These are phyloP conservation scores for Elysia crispata DNA, from an alignment of 2,888 invertebrate genomes.

Conservation along the genomic window DNA sequence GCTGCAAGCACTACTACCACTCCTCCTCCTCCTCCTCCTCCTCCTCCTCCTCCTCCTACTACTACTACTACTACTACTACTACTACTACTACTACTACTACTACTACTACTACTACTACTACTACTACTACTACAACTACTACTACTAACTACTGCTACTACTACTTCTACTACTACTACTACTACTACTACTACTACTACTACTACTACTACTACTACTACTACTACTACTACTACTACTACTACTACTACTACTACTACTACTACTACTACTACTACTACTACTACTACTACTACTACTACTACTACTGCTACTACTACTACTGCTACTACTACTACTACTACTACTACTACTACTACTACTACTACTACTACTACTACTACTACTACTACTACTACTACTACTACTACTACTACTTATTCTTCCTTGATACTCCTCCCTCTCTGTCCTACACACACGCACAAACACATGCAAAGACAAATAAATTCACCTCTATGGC, in stretches of 20 bases:
- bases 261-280: constrained; percentile 9
- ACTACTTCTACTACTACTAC: neutral
- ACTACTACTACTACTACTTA: no score
- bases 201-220: constrained; percentile 9
- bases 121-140: no score
- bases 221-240: constrained; percentile 9
- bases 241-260: constrained; percentile 9
- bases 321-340: neutral
- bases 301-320: neutral
- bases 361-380: constrained; percentile 1
- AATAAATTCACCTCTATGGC: no score
- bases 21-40: no score
- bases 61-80: constrained; percentile 9
- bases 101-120: constrained; percentile 9
- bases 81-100: constrained; percentile 9
- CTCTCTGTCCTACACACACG: no score
- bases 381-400: constrained; percentile 9
- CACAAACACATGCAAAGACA: no score
- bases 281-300: constrained; percentile 1
- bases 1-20: no score
- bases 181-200: constrained; percentile 9
- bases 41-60: no score
- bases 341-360: neutral
- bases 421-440: no score
- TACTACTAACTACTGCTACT: no score